These are phyloP conservation scores for Lepidurus arcticus DNA, from an alignment of 1,140 invertebrate species.

Conservation along the genomic window DNA sequence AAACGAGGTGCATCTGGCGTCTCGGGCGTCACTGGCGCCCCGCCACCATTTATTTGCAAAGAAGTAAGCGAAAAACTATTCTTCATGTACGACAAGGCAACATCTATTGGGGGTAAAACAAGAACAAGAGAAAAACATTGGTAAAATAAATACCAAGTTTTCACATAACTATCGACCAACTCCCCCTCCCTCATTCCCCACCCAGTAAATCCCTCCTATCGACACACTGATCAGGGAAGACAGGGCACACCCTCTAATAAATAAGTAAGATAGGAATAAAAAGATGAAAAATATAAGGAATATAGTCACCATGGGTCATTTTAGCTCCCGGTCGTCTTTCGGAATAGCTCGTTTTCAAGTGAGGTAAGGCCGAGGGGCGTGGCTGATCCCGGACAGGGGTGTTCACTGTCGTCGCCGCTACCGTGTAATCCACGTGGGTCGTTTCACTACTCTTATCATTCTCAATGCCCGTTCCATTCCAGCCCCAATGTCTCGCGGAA, in stretches of 20 bases:
- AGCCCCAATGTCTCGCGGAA: neutral
- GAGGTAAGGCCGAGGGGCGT: neutral
- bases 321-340: slow-evolving; percentile 1
- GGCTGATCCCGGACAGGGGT: neutral
- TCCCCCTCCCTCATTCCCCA: too few relatives aligned
- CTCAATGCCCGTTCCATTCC: neutral
- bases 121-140: too few relatives aligned
- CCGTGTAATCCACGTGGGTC: neutral
- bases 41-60: neutral
- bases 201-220: too few relatives aligned
- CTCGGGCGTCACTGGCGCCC: slow-evolving; percentile 1
- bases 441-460: neutral
- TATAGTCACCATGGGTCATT: neutral
- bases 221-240: neutral
- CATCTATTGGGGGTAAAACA: neutral
- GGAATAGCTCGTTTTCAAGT: neutral
- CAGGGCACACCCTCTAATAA: neutral
- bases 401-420: neutral
- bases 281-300: neutral
- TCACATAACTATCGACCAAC: too few relatives aligned
- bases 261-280: neutral
- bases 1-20: slow-evolving; percentile 26
- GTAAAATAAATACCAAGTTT: too few relatives aligned
- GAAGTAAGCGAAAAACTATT: slow-evolving; percentile 4
- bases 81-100: neutral